Percentiles rank a stretch among this genome's conserved stretches.
Evolutionary conservation across 2,797 vertebrate species (phyloP).

Genomic region (Neomorphus geoffroyi): DNA sequence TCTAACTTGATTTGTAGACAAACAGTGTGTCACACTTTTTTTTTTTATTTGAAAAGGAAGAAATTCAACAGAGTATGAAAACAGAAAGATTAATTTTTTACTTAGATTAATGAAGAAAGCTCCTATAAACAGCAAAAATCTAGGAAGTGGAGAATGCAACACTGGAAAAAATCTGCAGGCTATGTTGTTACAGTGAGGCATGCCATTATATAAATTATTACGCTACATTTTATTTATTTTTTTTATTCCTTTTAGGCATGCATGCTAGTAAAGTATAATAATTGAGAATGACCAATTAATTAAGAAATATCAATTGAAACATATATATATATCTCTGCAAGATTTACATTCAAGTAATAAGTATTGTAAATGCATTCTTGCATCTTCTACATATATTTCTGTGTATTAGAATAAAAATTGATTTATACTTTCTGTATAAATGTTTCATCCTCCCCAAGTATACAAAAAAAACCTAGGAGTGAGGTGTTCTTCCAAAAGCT

Average conservation of each 20-base stretch:
- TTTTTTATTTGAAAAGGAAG: not conserved
- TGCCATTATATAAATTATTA: not conserved
- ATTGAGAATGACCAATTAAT: not conserved
- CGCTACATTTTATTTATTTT: not conserved
- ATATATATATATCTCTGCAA: not conserved
- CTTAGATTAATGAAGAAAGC: not conserved
- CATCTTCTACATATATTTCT: not conserved
- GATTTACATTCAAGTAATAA: not conserved
- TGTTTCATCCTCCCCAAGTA: not conserved
- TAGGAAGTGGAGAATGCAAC: not conserved
- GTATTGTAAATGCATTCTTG: not conserved
- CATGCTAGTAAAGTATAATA: not conserved
- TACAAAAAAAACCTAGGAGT: not conserved
- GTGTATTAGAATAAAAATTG: not conserved
- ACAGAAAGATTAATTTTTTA: not conserved
- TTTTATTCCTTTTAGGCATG: not conserved
- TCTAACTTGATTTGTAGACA: not conserved
- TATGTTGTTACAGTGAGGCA: not conserved
- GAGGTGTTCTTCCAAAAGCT: not conserved
- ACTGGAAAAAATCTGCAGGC: not conserved
- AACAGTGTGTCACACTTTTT: fast-evolving
- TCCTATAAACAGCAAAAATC: not conserved
- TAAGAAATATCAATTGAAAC: not conserved
- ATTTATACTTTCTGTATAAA: not conserved
- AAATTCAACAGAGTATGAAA: not conserved